Evolutionary conservation across 2,888 invertebrate species (phyloP).

Genomic region (Limenitis camilla): DNA sequence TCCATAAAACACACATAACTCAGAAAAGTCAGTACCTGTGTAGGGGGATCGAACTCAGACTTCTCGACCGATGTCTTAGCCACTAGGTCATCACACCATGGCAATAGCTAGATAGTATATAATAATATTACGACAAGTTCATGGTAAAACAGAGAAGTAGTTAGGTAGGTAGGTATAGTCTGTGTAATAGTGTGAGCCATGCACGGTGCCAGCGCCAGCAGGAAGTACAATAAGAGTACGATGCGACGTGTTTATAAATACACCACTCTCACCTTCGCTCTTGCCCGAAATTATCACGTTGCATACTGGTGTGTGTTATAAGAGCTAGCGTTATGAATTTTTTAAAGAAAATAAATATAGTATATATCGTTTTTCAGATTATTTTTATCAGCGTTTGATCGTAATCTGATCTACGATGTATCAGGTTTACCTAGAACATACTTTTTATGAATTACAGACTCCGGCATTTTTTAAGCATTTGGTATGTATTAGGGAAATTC

Average conservation of each 20-base stretch:
- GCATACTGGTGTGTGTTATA: constrained; percentile 19
- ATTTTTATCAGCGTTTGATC: not conserved
- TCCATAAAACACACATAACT: too few species aligned
- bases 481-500: too few species aligned
- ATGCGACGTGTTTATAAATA: constrained; percentile 53
- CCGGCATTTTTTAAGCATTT: too few species aligned
- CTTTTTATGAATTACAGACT: too few species aligned
- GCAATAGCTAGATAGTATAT: too few species aligned
- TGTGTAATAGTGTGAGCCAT: constrained; percentile 26
- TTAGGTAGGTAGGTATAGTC: constrained; percentile 1
- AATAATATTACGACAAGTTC: constrained; percentile 2
- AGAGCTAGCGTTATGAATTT: constrained; percentile 23
- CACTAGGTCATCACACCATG: too few species aligned
- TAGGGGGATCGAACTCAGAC: too few species aligned
- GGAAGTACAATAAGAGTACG: constrained; percentile 48
- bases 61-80: too few species aligned
- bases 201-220: constrained; percentile 25
- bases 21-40: too few species aligned
- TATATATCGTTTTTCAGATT: not conserved
- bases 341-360: not conserved
- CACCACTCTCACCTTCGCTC: constrained; percentile 62
- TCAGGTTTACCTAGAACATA: too few species aligned
- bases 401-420: not conserved
- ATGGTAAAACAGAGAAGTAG: not conserved
- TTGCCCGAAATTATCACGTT: constrained; percentile 64